A percentile compares a stretch with the other conserved stretches of the same genome.
phyloP scores from a whole-genome alignment of 2,797 vertebrate genomes.

The Lacerta bilineata region DNA sequence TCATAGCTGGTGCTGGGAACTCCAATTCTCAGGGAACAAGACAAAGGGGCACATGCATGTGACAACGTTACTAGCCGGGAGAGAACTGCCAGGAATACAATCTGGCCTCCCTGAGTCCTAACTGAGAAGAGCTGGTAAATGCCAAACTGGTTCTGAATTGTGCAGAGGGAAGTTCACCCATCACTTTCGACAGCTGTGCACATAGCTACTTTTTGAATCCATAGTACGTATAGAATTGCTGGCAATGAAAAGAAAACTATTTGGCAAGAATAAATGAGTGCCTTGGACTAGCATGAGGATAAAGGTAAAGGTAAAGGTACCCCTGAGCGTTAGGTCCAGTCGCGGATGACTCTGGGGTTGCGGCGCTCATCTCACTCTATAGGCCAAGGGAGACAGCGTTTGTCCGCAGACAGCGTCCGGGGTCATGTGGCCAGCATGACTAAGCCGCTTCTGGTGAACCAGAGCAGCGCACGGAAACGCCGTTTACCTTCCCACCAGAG shows the following conservation, averaged over 20 bases:
- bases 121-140: background rate
- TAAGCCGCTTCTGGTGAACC: too few relatives aligned
- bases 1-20: background rate
- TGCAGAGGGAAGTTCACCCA: background rate
- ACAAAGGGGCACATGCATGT: too few relatives aligned
- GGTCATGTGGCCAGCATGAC: too few relatives aligned
- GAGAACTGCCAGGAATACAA: background rate
- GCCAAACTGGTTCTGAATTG: background rate
- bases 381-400: too few relatives aligned
- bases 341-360: too few relatives aligned
- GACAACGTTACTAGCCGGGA: background rate
- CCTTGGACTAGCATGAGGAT: background rate
- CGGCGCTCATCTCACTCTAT: too few relatives aligned
- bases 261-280: too few relatives aligned
- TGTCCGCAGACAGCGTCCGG: too few relatives aligned
- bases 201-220: background rate
- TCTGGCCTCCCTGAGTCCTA: background rate
- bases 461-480: too few relatives aligned
- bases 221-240: background rate
- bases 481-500: too few relatives aligned
- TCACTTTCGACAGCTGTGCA: background rate
- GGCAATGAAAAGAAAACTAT: background rate
- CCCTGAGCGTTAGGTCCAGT: too few relatives aligned
- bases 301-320: too few relatives aligned
- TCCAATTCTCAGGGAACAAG: background rate